These are phyloP conservation scores for Champsocephalus gunnari DNA, from an alignment of 2,797 vertebrate species.

Conservation along the genomic window DNA sequence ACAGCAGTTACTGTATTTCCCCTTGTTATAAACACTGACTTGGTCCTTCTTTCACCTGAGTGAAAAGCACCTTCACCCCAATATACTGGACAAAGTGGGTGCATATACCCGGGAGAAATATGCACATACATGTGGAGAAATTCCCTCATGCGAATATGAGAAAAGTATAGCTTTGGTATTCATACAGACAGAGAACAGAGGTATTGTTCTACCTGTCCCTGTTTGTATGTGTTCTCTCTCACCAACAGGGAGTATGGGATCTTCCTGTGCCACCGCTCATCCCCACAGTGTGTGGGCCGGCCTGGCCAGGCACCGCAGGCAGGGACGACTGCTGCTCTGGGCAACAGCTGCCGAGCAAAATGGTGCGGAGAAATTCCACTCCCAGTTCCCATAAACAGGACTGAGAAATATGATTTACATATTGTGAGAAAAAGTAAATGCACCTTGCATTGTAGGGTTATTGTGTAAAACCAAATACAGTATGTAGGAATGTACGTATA, in stretches of 20 bases:
- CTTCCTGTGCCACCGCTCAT: slow-evolving; percentile 53
- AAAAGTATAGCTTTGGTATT: slow-evolving; percentile 1
- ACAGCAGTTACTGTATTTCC: slow-evolving; percentile 74
- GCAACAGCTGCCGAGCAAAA: slow-evolving; percentile 65
- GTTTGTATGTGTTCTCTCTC: slow-evolving; percentile 49
- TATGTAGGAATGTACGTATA: background rate
- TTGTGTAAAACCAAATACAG: background rate
- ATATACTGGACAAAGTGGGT: slow-evolving; percentile 30
- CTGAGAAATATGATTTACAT: slow-evolving; percentile 45
- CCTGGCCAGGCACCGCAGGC: slow-evolving; percentile 50
- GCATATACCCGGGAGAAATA: background rate
- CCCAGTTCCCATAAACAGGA: slow-evolving; percentile 48
- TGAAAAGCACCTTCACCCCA: slow-evolving; percentile 47
- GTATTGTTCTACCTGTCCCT: slow-evolving; percentile 36
- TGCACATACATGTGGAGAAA: background rate
- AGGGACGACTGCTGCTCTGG: slow-evolving; percentile 53
- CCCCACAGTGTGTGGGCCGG: slow-evolving; percentile 62
- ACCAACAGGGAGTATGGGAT: slow-evolving; percentile 46
- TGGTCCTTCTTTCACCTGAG: slow-evolving; percentile 50
- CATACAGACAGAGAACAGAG: slow-evolving; percentile 24
- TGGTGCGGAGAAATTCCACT: slow-evolving; percentile 54
- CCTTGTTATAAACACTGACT: slow-evolving; percentile 63
- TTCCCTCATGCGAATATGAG: background rate
- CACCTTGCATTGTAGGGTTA: slow-evolving; percentile 33
- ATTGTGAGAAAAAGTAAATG: slow-evolving; percentile 24